Evolutionary conservation across 1,140 invertebrate species (phyloP).

Genomic region (Philopotamus ludificatus): DNA sequence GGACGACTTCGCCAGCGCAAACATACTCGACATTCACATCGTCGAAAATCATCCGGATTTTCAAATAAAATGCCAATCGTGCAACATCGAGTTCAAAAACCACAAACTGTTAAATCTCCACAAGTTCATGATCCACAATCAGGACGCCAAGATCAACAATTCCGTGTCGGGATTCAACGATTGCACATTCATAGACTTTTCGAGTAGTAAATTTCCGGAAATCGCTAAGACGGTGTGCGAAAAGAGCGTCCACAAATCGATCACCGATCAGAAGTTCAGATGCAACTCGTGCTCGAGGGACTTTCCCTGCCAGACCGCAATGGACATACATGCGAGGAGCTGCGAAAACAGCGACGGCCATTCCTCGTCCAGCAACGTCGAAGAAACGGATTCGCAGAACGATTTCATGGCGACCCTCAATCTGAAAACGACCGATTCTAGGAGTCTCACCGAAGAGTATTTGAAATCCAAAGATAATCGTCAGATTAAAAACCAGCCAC

Average conservation of each 20-base stretch:
- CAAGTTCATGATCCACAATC: constrained; percentile 59
- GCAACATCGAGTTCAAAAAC: constrained; percentile 69
- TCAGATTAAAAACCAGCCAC: too few species aligned
- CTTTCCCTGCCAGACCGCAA: constrained; percentile 71
- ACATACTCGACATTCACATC: constrained; percentile 66
- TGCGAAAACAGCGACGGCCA: constrained; percentile 49
- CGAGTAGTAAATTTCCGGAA: constrained; percentile 72
- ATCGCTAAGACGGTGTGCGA: constrained; percentile 75
- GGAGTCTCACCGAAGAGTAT: constrained; percentile 42
- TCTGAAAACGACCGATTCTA: constrained; percentile 61
- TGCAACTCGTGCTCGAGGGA: constrained; percentile 71
- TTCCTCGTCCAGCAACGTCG: background rate
- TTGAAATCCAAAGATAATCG: constrained; percentile 23
- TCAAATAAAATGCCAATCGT: constrained; percentile 67
- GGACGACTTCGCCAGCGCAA: constrained; percentile 60
- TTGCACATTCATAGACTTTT: constrained; percentile 77
- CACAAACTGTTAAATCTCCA: constrained; percentile 69
- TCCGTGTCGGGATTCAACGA: constrained; percentile 67
- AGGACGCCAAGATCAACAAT: constrained; percentile 47
- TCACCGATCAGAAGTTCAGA: constrained; percentile 64
- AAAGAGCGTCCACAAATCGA: constrained; percentile 63
- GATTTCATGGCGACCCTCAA: constrained; percentile 80
- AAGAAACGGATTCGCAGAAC: constrained; percentile 53
- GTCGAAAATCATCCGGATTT: constrained; percentile 70
- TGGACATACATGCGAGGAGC: constrained; percentile 65